These are phyloP conservation scores for Piprites chloris DNA, from an alignment of 2,113 vertebrate species.

Conservation along the genomic window DNA sequence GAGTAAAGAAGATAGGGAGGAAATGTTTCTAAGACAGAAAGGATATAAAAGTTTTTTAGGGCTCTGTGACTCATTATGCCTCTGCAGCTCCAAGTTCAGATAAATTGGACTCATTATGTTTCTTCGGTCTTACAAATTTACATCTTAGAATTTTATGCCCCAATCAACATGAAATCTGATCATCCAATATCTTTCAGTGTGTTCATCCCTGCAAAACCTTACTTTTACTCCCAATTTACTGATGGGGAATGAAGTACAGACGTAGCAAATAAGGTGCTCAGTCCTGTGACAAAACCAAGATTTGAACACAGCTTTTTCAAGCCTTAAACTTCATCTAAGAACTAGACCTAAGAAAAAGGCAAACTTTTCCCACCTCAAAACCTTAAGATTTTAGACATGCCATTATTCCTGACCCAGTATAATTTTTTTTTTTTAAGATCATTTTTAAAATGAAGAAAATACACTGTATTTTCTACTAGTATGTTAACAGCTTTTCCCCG, in stretches of 20 bases:
- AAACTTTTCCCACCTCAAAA: neutral
- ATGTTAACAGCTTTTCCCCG: neutral
- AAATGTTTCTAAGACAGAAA: neutral
- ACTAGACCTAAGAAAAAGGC: neutral
- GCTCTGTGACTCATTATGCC: neutral
- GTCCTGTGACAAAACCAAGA: neutral
- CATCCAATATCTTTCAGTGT: accelerated
- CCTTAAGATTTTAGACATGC: neutral
- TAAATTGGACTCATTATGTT: neutral
- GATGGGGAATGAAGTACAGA: neutral
- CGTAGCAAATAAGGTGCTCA: neutral
- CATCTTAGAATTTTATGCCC: neutral
- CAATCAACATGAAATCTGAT: neutral
- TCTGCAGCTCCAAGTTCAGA: neutral
- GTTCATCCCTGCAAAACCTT: neutral
- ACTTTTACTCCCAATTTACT: neutral
- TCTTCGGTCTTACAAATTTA: neutral
- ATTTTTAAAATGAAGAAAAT: neutral
- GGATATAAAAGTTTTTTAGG: neutral
- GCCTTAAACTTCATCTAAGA: neutral
- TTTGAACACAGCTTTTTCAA: neutral
- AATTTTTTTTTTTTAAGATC: neutral
- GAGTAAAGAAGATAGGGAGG: neutral
- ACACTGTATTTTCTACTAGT: accelerated
- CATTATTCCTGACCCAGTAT: neutral